Percentiles rank a stretch among this genome's conserved stretches.
Conservation (phyloP, 1,140 invertebrate genomes). For the Goniozus legneri region DNA sequence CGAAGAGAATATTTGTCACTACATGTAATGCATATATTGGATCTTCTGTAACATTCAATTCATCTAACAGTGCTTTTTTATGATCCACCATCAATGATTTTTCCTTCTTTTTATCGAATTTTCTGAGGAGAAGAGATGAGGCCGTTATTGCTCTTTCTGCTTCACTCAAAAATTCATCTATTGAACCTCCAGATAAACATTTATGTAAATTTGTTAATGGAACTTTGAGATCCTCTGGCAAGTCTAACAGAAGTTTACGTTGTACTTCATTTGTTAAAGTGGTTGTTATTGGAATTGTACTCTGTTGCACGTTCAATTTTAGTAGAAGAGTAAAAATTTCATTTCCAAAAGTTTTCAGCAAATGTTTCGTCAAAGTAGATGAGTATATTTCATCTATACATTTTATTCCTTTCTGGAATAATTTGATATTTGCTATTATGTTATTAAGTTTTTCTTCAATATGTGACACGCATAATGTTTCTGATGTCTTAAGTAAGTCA, state of each 20-base stretch:
- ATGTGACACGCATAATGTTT: not conserved
- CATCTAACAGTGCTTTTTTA: conserved; percentile 69
- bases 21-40: not conserved
- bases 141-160: conserved; percentile 65
- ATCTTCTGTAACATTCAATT: conserved; percentile 31
- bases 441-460: not conserved
- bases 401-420: not conserved
- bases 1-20: not conserved
- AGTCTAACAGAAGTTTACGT: conserved; percentile 61
- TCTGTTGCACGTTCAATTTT: not conserved
- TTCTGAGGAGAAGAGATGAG: conserved; percentile 77
- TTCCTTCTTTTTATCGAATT: conserved; percentile 80
- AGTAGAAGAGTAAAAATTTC: not conserved
- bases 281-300: not conserved
- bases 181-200: conserved; percentile 54
- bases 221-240: conserved; percentile 60
- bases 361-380: not conserved
- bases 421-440: not conserved
- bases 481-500: not conserved
- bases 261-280: not conserved
- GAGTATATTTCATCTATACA: not conserved
- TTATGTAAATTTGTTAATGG: conserved; percentile 60
- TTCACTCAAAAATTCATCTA: conserved; percentile 70
- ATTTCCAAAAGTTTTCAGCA: not conserved
- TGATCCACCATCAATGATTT: conserved; percentile 67